A percentile compares a stretch with the other conserved stretches of the same genome.
phyloP scores from a whole-genome alignment of 2,113 vertebrate species.

The Scolopax mira region DNA sequence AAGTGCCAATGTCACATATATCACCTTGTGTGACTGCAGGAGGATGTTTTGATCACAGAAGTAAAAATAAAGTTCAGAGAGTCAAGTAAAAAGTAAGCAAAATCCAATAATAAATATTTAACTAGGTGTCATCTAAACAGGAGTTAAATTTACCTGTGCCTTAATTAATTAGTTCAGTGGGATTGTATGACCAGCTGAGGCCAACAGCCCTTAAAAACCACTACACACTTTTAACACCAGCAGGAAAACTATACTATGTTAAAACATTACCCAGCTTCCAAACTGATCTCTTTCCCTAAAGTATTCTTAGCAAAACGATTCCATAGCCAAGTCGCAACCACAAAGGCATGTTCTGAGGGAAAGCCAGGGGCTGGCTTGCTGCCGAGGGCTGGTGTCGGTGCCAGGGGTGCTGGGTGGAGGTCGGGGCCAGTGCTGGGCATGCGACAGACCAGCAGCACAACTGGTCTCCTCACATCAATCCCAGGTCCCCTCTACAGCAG shows the following conservation, averaged over 20 bases:
- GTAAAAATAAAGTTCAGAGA: neutral
- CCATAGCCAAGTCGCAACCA: neutral
- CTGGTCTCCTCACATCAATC: neutral
- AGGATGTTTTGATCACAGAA: neutral
- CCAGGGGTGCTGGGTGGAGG: neutral
- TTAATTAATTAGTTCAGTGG: neutral
- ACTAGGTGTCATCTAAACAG: neutral
- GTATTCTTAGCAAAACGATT: neutral
- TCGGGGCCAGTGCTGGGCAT: fast-evolving
- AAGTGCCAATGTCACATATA: fast-evolving
- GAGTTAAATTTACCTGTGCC: neutral
- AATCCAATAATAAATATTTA: neutral
- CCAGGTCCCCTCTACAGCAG: neutral
- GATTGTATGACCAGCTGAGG: neutral
- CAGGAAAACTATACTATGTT: neutral
- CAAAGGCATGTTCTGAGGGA: neutral
- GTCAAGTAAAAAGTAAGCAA: neutral
- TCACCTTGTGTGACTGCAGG: neutral
- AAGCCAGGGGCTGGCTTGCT: neutral
- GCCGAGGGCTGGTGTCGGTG: neutral
- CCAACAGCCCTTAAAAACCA: neutral
- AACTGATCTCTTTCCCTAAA: neutral
- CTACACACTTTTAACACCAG: neutral
- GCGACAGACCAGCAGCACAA: neutral
- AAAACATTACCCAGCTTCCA: neutral